Evolutionary conservation across 2,113 vertebrate genomes (phyloP), one percentile per base, ranked within the genome.

Genomic region (Cololabis saira): DNA sequence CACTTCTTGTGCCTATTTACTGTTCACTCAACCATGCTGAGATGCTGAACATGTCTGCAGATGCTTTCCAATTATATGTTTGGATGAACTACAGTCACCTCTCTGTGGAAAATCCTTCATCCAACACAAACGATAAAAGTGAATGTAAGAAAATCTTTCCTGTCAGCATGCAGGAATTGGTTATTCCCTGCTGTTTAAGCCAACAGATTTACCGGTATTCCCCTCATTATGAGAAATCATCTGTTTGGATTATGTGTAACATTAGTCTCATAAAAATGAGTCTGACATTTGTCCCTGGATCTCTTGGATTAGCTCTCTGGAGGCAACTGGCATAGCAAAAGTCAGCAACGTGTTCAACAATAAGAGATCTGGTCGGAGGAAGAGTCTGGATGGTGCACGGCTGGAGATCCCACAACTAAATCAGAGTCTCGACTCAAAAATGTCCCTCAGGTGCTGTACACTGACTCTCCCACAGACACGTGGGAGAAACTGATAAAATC

Each of bases 361-460:
- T 0, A 85, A 45, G 57, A 74, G 71, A 41, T 13, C 42, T 9
- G 87, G 60, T 54, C 80, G 51, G 13, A 91, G 72, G 19, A 54
- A 52, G 30, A 93, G 73, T 56, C 60, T 93, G 67, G 90, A 93
- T 1, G 90, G 93, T 0, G 19, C 53, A 6, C 76, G 15, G 5
- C 51, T 27, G 19, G 71, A 61, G 18, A n/a, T 68, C 33, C 73
- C 80, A 17, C 71, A 79, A 5, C 19, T 3, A 1, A 60, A 45
- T 27, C 61, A 18, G 3, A 71, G 33, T 51, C 14, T 68, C 1
- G 6, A 15, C 12, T 22, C 13, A 30, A 78, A 2, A 44, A 5
- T 40, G n/a, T 15, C 42, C n/a, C 16, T 42, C 70, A 90, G 86
- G 92, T 65, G 30, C n/a, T 0, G 2, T 89, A 69, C 7, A 55